Evolutionary conservation across 1,140 invertebrate genomes (phyloP).

Genomic region (Hetaerina americana): DNA sequence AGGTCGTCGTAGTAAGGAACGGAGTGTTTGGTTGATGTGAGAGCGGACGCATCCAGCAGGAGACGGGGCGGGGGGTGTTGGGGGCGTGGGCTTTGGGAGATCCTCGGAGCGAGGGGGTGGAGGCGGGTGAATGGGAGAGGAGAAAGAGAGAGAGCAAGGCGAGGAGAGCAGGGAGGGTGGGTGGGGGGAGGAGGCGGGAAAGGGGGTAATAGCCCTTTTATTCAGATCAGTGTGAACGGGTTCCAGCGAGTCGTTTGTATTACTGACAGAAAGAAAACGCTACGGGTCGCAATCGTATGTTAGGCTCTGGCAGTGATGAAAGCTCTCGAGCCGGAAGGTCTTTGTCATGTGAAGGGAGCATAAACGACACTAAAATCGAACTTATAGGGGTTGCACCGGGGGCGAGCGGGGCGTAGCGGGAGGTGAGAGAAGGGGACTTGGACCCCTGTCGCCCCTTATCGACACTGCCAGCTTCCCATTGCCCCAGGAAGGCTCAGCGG

Average conservation of each 20-base stretch:
- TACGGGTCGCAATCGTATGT: neutral
- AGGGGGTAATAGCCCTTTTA: neutral
- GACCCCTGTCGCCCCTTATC: too few relatives aligned
- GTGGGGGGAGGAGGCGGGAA: neutral
- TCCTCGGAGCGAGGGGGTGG: neutral
- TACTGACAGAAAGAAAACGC: neutral
- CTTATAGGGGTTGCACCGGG: too few relatives aligned
- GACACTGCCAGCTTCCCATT: too few relatives aligned
- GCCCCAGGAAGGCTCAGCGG: too few relatives aligned
- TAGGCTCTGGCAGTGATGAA: neutral
- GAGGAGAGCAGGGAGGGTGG: neutral
- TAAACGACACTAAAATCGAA: neutral
- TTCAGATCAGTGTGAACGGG: neutral
- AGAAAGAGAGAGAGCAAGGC: neutral
- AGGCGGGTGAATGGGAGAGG: neutral
- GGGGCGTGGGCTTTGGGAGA: neutral
- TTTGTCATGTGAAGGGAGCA: neutral
- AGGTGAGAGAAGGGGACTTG: too few relatives aligned
- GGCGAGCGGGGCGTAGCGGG: too few relatives aligned
- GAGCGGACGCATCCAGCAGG: neutral
- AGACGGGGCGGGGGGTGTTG: neutral
- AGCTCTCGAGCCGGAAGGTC: neutral
- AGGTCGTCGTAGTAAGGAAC: neutral
- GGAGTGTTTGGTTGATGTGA: neutral
- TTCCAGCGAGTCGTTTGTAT: neutral